A percentile compares a stretch with the other conserved stretches of the same genome.
phyloP scores from a whole-genome alignment of 2,888 invertebrate species.

The Tenthredo amoena region DNA sequence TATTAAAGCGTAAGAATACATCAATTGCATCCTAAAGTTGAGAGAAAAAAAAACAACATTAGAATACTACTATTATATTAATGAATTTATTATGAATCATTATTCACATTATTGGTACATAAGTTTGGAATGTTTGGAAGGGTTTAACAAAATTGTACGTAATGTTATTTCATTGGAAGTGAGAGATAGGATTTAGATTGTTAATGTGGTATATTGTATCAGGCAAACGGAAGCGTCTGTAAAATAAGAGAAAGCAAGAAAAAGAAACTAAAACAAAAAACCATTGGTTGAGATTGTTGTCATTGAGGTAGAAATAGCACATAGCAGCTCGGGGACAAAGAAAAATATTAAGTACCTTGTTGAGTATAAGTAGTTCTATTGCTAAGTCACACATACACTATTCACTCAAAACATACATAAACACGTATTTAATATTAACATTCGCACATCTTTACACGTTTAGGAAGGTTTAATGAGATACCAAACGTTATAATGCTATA shows the following conservation, averaged over 20 bases:
- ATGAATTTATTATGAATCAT: slow-evolving; percentile 58
- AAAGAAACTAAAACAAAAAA: slow-evolving; percentile 41
- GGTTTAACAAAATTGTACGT: slow-evolving; percentile 73
- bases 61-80: slow-evolving; percentile 47
- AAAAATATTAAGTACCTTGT: slow-evolving; percentile 76
- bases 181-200: slow-evolving; percentile 72
- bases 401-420: neutral
- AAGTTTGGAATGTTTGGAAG: slow-evolving; percentile 58
- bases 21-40: slow-evolving; percentile 37
- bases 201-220: slow-evolving; percentile 74
- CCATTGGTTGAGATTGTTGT: slow-evolving; percentile 67
- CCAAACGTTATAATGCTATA: slow-evolving; percentile 33
- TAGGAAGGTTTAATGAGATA: slow-evolving; percentile 42
- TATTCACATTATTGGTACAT: slow-evolving; percentile 45
- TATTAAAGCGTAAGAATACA: slow-evolving; percentile 46
- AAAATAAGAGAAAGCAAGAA: slow-evolving; percentile 61
- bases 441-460: slow-evolving; percentile 47
- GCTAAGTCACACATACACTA: slow-evolving; percentile 63
- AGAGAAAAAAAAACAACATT: slow-evolving; percentile 19
- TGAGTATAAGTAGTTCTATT: slow-evolving; percentile 75
- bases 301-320: slow-evolving; percentile 71
- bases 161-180: slow-evolving; percentile 73
- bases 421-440: slow-evolving; percentile 45
- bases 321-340: slow-evolving; percentile 72
- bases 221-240: slow-evolving; percentile 68